A percentile compares a stretch with the other conserved stretches of the same genome.
Conservation (phyloP, 2,113 vertebrate genomes). For the Ailuropoda melanoleuca region DNA sequence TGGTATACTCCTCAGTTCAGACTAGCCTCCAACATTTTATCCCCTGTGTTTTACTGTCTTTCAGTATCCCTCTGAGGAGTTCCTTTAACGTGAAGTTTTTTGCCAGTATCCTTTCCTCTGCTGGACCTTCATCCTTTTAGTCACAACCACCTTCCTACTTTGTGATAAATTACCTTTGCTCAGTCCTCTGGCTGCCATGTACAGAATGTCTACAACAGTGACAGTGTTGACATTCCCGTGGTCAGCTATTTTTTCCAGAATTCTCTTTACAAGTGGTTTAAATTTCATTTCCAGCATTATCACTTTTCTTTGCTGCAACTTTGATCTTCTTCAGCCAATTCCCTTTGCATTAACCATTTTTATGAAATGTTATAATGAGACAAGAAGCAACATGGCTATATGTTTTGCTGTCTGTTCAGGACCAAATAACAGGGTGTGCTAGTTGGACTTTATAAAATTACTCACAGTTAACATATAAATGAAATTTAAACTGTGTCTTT, state of each 20-base stretch:
- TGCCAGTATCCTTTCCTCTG: not conserved
- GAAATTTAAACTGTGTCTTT: not conserved
- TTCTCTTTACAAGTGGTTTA: not conserved
- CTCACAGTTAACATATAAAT: not conserved
- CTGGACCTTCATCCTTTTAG: not conserved
- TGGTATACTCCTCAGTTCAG: not conserved
- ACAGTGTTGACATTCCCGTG: not conserved
- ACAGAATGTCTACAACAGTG: not conserved
- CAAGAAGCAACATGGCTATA: not conserved
- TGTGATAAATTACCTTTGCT: not conserved
- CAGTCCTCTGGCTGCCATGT: not conserved
- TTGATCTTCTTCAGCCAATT: not conserved
- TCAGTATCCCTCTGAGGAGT: not conserved
- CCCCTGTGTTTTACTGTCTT: not conserved
- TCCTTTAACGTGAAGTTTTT: not conserved
- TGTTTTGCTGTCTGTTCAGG: not conserved
- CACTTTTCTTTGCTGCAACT: not conserved
- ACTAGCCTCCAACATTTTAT: not conserved
- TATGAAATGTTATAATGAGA: not conserved
- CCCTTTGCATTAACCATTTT: not conserved
- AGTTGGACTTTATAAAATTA: not conserved
- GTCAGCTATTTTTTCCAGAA: not conserved
- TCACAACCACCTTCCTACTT: not conserved
- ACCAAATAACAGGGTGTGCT: not conserved
- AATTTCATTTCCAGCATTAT: slow-evolving; percentile 26